Conservation (phyloP, 2,113 vertebrate species). For the Phylloscopus whistleri region DNA sequence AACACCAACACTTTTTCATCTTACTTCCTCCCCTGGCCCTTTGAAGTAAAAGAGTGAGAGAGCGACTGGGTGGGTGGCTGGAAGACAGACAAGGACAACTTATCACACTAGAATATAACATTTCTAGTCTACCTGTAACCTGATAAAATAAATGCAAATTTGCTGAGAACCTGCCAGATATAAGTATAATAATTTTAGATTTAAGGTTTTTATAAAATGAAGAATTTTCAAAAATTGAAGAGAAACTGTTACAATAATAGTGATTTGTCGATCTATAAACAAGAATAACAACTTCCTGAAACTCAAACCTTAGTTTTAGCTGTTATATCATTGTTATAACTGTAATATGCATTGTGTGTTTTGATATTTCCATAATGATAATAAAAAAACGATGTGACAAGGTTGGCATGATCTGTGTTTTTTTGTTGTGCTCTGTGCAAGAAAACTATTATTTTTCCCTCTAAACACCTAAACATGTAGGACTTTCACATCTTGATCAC, state of each 20-base stretch:
- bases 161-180: not conserved
- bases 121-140: not conserved
- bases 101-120: not conserved
- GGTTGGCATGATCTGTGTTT: not conserved
- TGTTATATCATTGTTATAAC: not conserved
- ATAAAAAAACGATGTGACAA: not conserved
- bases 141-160: not conserved
- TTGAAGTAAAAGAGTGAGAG: not conserved
- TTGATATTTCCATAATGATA: not conserved
- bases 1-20: not conserved
- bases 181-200: not conserved
- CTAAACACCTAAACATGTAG: not conserved
- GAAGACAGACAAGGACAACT: not conserved
- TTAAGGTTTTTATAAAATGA: not conserved
- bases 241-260: not conserved
- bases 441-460: not conserved
- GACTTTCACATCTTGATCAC: not conserved
- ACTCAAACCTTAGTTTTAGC: not conserved
- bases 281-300: not conserved
- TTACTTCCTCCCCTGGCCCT: not conserved
- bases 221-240: not conserved
- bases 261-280: not conserved
- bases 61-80: not conserved
- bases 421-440: not conserved
- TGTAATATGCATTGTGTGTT: accelerated